Base-by-base conservation (phyloP, 2,888 invertebrate genomes). In the Hydrotaea diabolus region DNA sequence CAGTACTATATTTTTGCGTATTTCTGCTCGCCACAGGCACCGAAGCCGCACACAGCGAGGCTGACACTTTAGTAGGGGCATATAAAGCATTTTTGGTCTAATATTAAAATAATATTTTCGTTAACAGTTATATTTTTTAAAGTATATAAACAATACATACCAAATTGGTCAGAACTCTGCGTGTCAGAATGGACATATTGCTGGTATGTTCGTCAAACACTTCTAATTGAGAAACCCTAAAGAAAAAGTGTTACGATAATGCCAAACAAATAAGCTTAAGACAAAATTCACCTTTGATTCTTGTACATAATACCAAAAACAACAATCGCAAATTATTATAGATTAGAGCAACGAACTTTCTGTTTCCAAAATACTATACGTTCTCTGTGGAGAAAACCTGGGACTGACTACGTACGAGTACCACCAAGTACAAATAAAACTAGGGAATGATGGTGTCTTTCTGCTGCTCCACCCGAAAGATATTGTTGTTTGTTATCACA, bases 231-330 rank as follows among this genome's bases (percentile, higher is more conserved):
- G 79, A 79, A 73, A 74, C 23, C 0, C 53, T 39, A n/a, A 64
- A 43, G 74, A 39, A 53, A 5, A 62, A 1, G 15, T 7, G 31
- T 62, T 23, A 2, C 39, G 13, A 53, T 49, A 49, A 26, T 4
- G 26, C 26, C 31, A 77, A 69, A 36, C 15, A 17, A 75, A 72
- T 1, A 17, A 66, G n/a, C 19, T 3, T 39, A 39, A 39, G 3
- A 31, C 7, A 2, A 15, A 83, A 64, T 71, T 81, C 73, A 82
- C 85, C 81, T 82, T 79, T 85, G 76, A 76, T 76, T 79, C 62
- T 62, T 77, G 59, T 55, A 46, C 76, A 76, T 82, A 77, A 73
- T 82, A 57, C 21, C 15, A 13, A 62, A 13, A 49, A 64, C 2
- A 55, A 7, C 53, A 66, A 66, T 49, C 59, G 59, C 39, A n/a